Evolutionary conservation across 2,888 invertebrate species (phyloP).

Genomic region (Lasiommata megera): DNA sequence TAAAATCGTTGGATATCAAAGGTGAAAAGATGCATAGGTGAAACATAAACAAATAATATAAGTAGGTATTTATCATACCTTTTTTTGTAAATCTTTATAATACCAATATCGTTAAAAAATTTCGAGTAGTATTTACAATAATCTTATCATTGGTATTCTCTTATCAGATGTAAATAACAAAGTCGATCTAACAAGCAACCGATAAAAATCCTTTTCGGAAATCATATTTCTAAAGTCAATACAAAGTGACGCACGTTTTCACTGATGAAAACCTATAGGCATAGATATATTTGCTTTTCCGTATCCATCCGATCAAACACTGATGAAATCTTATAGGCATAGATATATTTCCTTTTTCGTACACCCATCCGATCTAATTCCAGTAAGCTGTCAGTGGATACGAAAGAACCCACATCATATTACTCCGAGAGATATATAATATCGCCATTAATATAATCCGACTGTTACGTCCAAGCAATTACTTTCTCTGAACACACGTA

Average conservation of each 20-base stretch:
- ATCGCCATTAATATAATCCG: slow-evolving; percentile 26
- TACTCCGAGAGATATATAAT: slow-evolving; percentile 26
- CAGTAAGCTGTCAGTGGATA: slow-evolving; percentile 11
- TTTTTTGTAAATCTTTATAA: too few species aligned
- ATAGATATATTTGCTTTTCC: background rate
- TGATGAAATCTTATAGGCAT: background rate
- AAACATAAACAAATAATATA: too few species aligned
- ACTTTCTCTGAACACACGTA: slow-evolving; percentile 38
- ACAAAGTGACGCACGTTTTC: too few species aligned
- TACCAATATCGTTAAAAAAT: background rate
- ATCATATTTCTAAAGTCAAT: too few species aligned
- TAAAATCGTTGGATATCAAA: too few species aligned
- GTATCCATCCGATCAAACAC: slow-evolving; percentile 11
- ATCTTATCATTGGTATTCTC: background rate
- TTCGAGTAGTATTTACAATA: background rate
- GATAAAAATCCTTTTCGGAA: background rate
- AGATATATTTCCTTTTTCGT: background rate
- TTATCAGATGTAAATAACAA: background rate
- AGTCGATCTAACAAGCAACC: background rate
- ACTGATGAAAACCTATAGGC: background rate
- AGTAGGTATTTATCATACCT: too few species aligned
- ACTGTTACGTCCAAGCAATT: slow-evolving; percentile 22
- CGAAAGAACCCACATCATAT: slow-evolving; percentile 24
- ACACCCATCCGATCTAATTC: slow-evolving; percentile 14
- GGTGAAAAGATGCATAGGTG: too few species aligned